A percentile compares a stretch with the other conserved stretches of the same genome.
phyloP scores from a whole-genome alignment of 2,888 invertebrate species.

The Acanthosepion esculentum region DNA sequence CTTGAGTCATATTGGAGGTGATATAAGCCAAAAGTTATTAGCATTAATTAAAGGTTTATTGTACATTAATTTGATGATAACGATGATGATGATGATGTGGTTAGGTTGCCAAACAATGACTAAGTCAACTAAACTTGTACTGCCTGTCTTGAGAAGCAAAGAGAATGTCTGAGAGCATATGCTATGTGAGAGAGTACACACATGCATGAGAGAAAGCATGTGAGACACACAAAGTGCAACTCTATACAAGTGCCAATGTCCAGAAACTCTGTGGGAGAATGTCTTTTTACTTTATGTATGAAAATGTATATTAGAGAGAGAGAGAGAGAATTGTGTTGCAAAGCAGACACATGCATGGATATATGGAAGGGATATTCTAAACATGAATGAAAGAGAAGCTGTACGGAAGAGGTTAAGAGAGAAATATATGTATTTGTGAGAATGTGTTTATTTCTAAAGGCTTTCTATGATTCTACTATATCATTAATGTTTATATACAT shows the following conservation, averaged over 20 bases:
- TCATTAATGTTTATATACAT: no score
- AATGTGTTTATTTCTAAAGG: no score
- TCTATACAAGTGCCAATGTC: background rate
- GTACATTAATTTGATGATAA: background rate
- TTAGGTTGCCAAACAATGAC: background rate
- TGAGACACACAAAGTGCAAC: background rate
- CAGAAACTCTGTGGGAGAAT: background rate
- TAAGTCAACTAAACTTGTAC: conserved; percentile 7
- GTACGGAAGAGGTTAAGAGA: no score
- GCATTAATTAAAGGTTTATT: background rate
- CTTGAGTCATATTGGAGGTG: background rate
- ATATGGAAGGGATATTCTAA: no score
- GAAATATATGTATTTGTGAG: no score
- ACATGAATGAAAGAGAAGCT: no score
- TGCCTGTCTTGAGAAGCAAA: background rate
- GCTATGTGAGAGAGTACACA: background rate
- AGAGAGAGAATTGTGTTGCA: background rate
- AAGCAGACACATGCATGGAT: no score
- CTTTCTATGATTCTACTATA: no score
- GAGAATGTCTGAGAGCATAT: background rate
- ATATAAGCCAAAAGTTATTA: background rate
- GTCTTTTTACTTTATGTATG: background rate
- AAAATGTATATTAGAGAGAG: background rate
- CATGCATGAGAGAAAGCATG: no score
- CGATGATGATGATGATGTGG: no score